Conservation (phyloP, 2,113 vertebrate species). For the Apodemus sylvaticus region DNA sequence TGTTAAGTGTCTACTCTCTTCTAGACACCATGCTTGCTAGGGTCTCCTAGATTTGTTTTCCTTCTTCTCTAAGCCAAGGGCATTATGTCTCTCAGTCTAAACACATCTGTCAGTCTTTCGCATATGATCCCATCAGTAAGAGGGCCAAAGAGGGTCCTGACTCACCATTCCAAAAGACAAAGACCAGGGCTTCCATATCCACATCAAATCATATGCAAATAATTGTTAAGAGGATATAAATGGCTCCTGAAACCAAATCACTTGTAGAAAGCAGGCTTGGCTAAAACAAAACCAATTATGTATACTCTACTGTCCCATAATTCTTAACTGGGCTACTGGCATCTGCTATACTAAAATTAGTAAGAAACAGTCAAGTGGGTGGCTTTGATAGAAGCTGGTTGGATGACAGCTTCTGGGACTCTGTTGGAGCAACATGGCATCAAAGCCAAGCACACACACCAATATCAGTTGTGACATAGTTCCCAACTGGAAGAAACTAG, state of each 20-base stretch:
- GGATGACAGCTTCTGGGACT: slow-evolving; percentile 5
- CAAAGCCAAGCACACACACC: slow-evolving; percentile 49
- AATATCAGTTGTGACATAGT: slow-evolving; percentile 64
- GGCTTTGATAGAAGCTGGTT: slow-evolving; percentile 2
- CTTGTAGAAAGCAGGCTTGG: slow-evolving; percentile 20
- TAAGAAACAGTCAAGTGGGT: background rate
- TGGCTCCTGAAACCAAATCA: background rate
- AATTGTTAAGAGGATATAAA: slow-evolving; percentile 24
- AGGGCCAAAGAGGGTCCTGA: background rate
- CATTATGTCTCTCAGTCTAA: slow-evolving; percentile 29
- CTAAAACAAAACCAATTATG: background rate
- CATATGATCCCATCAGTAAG: background rate
- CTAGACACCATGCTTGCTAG: background rate
- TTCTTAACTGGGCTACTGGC: background rate
- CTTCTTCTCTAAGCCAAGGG: slow-evolving; percentile 34
- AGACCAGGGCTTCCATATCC: background rate
- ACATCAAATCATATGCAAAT: background rate
- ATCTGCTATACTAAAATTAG: slow-evolving; percentile 57
- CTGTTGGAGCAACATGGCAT: slow-evolving; percentile 48
- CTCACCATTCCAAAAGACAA: slow-evolving; percentile 14
- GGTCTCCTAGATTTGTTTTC: slow-evolving; percentile 8
- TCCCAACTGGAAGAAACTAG: slow-evolving; percentile 71
- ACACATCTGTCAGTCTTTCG: background rate
- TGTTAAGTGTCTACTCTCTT: slow-evolving; percentile 10
- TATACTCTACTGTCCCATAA: background rate